A percentile compares a stretch with the other conserved stretches of the same genome.
phyloP scores from a whole-genome alignment of 2,888 invertebrate genomes.

The Pteria penguin region DNA sequence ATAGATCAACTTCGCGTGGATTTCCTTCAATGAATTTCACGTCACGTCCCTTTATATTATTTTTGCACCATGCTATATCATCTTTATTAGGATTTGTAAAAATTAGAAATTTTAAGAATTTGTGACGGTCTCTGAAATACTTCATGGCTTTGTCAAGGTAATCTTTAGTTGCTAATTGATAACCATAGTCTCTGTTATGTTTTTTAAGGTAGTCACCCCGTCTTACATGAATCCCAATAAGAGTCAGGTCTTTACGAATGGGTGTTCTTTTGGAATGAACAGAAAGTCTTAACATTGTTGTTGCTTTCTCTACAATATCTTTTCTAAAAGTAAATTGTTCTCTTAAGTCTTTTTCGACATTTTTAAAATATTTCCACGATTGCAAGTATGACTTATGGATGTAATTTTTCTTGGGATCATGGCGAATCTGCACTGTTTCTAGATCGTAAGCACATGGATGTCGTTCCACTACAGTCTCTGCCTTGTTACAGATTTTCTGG shows the following conservation, averaged over 20 bases:
- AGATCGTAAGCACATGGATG: slow-evolving; percentile 52
- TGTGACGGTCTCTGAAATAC: slow-evolving; percentile 46
- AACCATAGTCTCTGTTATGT: slow-evolving; percentile 44
- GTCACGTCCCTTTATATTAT: slow-evolving; percentile 44
- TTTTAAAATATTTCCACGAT: slow-evolving; percentile 58
- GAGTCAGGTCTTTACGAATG: slow-evolving; percentile 31
- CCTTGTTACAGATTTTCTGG: slow-evolving; percentile 38
- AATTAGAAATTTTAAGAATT: slow-evolving; percentile 51
- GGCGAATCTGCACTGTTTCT: slow-evolving; percentile 29
- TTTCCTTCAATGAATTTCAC: slow-evolving; percentile 43
- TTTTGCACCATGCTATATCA: slow-evolving; percentile 45
- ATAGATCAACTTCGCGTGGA: slow-evolving; percentile 54
- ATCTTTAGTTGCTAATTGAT: slow-evolving; percentile 46
- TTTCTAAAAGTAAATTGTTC: slow-evolving; percentile 50
- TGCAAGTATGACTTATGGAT: slow-evolving; percentile 48
- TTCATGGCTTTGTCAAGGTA: slow-evolving; percentile 55
- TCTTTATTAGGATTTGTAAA: slow-evolving; percentile 54
- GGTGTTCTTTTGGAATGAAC: not conserved
- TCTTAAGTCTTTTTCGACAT: slow-evolving; percentile 41
- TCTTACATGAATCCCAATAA: slow-evolving; percentile 58
- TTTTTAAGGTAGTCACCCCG: slow-evolving; percentile 51
- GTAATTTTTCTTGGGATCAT: slow-evolving; percentile 20
- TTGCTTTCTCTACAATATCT: slow-evolving; percentile 19
- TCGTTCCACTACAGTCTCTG: slow-evolving; percentile 31
- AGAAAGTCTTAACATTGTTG: slow-evolving; percentile 3